Base-by-base conservation (phyloP, 2,888 invertebrate species). In the Leucophenga montana region DNA sequence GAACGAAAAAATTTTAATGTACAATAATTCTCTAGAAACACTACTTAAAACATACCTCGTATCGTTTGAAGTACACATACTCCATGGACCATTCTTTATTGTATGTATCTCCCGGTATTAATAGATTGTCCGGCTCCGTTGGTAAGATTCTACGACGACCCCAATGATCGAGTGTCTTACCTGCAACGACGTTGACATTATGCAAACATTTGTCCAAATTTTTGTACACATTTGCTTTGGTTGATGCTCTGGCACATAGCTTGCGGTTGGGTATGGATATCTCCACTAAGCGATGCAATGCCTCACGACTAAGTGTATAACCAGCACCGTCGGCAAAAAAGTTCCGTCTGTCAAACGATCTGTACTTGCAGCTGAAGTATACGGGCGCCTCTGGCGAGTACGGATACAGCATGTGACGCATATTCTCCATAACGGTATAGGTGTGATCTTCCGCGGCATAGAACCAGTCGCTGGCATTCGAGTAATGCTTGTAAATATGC, bases 391-490 rank as follows among this genome's bases (percentile, higher is more conserved):
- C 90, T 0, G 94, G 90, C 80, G 92, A 91, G 84, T 95, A 92
- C 0, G 93, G 92, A 18, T 93, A 91, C 22, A 98, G 88, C 94
- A 98, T 94, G 84, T 94, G 95, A 14, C 98, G 91, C 18, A 99
- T 90, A 88, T 99, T 99, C 89, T 99, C 98, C 50, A 99, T 92
- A 33, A 99, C 91, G 14, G 97, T 95, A 88, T 96, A 98, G 50
- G 98, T 98, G 85, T 98, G 98, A 88, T 98, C 98, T 83, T 98
- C 98, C n/a, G 98, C 98, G 88, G 98, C 99, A 85, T 98, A 90
- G 88, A 99, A 98, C 97, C 97, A 98, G 88, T 98, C 97, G 1
- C 94, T 95, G 65, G 96, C 92, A 75, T 96, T 91, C 65, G 92
- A 89, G 86, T 97, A 93, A 85, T 97, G 90, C 77, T 95, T 91